These are phyloP conservation scores for Drosophila neotestacea DNA, from an alignment of 2,888 invertebrate genomes.

Conservation along the genomic window DNA sequence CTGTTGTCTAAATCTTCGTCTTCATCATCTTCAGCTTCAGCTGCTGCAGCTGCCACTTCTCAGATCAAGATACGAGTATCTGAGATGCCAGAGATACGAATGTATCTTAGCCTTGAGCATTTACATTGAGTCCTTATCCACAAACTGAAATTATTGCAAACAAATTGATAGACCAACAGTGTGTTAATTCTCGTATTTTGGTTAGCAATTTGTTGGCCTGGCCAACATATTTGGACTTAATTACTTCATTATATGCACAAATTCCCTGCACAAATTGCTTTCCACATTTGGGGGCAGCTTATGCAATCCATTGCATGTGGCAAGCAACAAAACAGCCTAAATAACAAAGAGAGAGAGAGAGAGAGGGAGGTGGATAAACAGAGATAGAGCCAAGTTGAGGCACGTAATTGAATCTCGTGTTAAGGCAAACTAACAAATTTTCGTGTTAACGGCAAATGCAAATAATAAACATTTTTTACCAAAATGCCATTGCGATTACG, in stretches of 20 bases:
- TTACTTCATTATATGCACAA: constrained; percentile 63
- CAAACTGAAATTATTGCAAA: constrained; percentile 34
- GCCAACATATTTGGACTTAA: constrained; percentile 58
- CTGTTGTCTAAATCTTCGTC: constrained; percentile 23
- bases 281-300: constrained; percentile 40
- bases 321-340: constrained; percentile 10
- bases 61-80: constrained; percentile 35
- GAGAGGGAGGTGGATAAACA: not conserved
- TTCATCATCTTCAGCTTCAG: not conserved
- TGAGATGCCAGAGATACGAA: constrained; percentile 9
- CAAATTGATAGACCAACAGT: constrained; percentile 31
- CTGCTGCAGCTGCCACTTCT: constrained; percentile 50
- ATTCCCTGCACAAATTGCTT: constrained; percentile 50
- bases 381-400: constrained; percentile 9
- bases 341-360: not conserved
- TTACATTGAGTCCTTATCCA: constrained; percentile 11
- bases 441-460: constrained; percentile 63
- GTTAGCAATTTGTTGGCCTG: constrained; percentile 25
- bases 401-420: constrained; percentile 57
- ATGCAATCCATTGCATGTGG: constrained; percentile 51
- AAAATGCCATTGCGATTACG: constrained; percentile 44
- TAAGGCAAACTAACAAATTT: constrained; percentile 42
- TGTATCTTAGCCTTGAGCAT: constrained; percentile 45
- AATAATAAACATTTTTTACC: constrained; percentile 45
- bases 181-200: constrained; percentile 15